These are phyloP conservation scores for Microctonus aethiopoides DNA, from an alignment of 2,888 invertebrate species.

Conservation along the genomic window DNA sequence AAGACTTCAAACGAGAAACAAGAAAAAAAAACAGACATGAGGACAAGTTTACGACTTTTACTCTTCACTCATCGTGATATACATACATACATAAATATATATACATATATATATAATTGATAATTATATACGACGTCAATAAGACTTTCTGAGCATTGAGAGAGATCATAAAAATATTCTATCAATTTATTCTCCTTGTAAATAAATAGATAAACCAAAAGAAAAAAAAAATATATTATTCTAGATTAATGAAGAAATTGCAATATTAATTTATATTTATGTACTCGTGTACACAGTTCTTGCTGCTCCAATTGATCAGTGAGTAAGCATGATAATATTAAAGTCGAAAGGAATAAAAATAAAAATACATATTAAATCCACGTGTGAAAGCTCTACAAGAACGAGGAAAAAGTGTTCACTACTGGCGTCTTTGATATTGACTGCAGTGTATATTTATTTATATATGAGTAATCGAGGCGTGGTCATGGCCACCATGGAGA, in stretches of 20 bases:
- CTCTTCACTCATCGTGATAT: constrained; percentile 41
- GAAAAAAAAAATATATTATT: too few relatives aligned
- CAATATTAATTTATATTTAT: background rate
- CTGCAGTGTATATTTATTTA: background rate
- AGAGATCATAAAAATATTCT: constrained; percentile 6
- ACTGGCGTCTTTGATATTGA: constrained; percentile 5
- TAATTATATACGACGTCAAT: background rate
- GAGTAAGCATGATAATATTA: too few relatives aligned
- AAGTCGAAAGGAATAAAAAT: background rate
- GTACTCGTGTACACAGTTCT: background rate
- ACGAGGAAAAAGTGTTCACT: constrained; percentile 29
- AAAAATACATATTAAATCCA: background rate
- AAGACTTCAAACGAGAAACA: background rate
- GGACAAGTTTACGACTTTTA: constrained; percentile 50
- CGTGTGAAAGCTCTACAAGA: constrained; percentile 32
- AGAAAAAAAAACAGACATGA: background rate
- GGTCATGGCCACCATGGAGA: constrained; percentile 47
- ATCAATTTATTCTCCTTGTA: background rate
- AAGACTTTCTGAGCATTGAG: background rate
- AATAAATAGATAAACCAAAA: too few relatives aligned
- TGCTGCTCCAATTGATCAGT: background rate
- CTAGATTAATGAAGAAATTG: background rate
- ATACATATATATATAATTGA: background rate
- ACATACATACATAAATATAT: background rate
- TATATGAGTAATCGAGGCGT: constrained; percentile 38